Base-by-base conservation (phyloP, 2,888 invertebrate genomes). In the Aplocera efformata region DNA sequence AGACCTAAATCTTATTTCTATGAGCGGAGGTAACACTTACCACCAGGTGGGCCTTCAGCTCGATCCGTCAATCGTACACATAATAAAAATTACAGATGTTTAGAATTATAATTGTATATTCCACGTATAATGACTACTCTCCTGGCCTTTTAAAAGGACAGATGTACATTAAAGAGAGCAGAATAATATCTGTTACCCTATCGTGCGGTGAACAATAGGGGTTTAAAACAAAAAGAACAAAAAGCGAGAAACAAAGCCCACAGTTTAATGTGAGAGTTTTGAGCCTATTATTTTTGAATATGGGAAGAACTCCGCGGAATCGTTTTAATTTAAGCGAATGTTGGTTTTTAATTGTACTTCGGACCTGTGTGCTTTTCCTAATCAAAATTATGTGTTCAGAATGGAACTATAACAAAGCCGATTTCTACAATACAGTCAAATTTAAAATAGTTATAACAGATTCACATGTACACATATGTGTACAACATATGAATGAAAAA, bases 191-290 rank as follows among this genome's bases (percentile, higher is more conserved):
- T 72, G 70, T 58, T 55, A 50, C 67, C 64, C 66, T 62, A 61
- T 63, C 55, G 58, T 52, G 52, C 66, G 61, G 59, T 38, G 52
- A 60, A 56, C 70, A 72, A 72, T 78, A 65, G 68, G 72, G 31
- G 52, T 63, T 78, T 75, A 75, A 78, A 83, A 80, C 76, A 79
- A 81, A 79, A 74, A 66, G 75, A 74, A 81, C 79, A 79, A 80
- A 70, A 63, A 61, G 48, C 34, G 28, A 48, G 67, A 67, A 69
- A 83, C 82, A 83, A 83, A 79, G 73, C 75, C 57, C 79, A 74
- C 78, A 75, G 78, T 79, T 79, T 76, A 73, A 71, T 75, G 68
- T 67, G 72, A 79, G 79, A 78, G 78, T 73, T 73, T 56, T 61
- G 57, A 59, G 60, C 60, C 74, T 65, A 74, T 82, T 81, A 69